Conservation (phyloP, 1,140 invertebrate genomes). For the Neodiprion lecontei region DNA sequence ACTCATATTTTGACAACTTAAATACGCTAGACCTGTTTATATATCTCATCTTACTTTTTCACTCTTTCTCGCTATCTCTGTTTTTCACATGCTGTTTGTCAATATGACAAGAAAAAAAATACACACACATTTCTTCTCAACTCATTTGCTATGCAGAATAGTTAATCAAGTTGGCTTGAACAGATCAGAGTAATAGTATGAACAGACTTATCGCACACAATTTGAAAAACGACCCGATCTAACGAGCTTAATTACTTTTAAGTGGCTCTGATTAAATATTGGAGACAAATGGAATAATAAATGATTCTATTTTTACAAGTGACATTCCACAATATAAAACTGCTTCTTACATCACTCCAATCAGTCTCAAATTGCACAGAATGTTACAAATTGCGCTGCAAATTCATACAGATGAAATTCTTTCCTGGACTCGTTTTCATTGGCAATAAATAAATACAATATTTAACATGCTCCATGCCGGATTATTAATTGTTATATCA, state of each 20-base stretch:
- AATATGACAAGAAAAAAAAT: too few species aligned
- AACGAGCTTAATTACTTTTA: slow-evolving; percentile 21
- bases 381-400: slow-evolving; percentile 33
- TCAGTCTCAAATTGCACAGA: slow-evolving; percentile 22
- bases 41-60: too few species aligned
- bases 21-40: neutral
- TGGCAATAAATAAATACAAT: neutral
- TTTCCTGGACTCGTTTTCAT: neutral
- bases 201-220: slow-evolving; percentile 5
- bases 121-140: too few species aligned
- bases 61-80: too few species aligned
- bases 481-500: too few species aligned
- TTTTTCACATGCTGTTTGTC: too few species aligned
- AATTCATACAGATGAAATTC: slow-evolving; percentile 30
- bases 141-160: neutral
- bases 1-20: neutral
- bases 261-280: slow-evolving; percentile 29
- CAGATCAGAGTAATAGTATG: neutral
- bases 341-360: neutral
- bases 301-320: slow-evolving; percentile 15
- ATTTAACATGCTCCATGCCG: neutral
- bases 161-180: neutral
- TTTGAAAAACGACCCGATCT: slow-evolving; percentile 16
- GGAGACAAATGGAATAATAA: slow-evolving; percentile 11
- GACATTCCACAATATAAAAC: neutral